Evolutionary conservation across 2,888 invertebrate genomes (phyloP), one percentile per base, ranked within the genome.

Genomic region (Subacronicta megacephala): DNA sequence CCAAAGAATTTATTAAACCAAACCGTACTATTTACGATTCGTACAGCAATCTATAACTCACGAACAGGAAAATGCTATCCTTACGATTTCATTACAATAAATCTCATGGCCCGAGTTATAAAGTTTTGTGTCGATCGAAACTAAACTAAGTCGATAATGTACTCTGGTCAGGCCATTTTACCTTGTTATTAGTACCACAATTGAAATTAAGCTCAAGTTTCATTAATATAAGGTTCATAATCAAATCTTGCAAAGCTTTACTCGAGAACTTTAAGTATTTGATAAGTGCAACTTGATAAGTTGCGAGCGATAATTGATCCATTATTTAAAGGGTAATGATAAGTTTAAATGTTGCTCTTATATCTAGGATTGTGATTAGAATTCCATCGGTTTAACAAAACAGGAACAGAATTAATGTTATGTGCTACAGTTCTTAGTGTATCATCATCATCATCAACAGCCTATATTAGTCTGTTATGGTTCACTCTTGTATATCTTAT

Each of bases 71-170:
- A 89, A 88, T 81, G 80, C 82, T 88, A 87, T 89, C 85, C 85
- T 82, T 86, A 84, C 85, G 83, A 87, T 89, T 91, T 90, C 88
- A 89, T 89, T 90, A 87, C 83, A 84, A 92, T 92, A 92, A 91
- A 92, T 92, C 88, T 86, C 73, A 69, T 66, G 57, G 73, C 67
- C 73, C 47, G 77, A 89, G 87, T 88, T 91, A 85, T 90, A 90
- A 90, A 90, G 85, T 90, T 90, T 82, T 81, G 82, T 83, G 78
- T 83, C 85, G 85, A 88, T 88, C 83, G 84, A 83, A 84, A 86
- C 87, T 84, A 82, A 86, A 85, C 83, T 86, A 82, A 84, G 81
- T 80, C 75, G 90, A 90, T 90, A 90, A 87, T 83, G 86, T 84
- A 80, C 81, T 83, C 70, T 78, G 81, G 80, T 83, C 83, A 80